Conservation (phyloP, 2,888 invertebrate genomes). For the Acanthopleura granulata region DNA sequence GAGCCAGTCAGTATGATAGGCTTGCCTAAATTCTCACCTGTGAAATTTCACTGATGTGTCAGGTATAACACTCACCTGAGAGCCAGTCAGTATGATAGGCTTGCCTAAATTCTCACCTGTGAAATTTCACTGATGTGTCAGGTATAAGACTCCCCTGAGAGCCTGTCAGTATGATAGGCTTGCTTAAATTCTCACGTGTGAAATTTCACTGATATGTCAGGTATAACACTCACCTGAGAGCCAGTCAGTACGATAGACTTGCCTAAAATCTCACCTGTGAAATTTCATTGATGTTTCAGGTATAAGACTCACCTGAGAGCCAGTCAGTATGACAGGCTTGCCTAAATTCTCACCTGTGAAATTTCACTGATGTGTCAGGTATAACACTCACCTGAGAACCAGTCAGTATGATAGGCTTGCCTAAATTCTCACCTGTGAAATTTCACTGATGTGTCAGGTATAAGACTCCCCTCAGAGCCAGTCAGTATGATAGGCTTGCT, state of each 20-base stretch:
- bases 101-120: no score
- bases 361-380: no score
- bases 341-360: conserved; percentile 97
- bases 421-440: conserved; percentile 95
- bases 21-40: conserved; percentile 78
- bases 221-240: conserved; percentile 69
- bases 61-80: conserved; percentile 63
- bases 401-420: conserved; percentile 92
- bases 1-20: conserved; percentile 93
- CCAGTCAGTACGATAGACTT: conserved; percentile 95
- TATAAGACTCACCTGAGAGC: conserved; percentile 73
- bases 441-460: conserved; percentile 41
- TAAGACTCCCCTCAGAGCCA: conserved; percentile 75
- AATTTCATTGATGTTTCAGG: conserved; percentile 64
- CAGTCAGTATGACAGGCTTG: conserved; percentile 93
- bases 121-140: no score
- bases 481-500: no score
- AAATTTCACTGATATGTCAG: no score
- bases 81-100: no score
- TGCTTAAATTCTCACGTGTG: no score
- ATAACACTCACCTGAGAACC: conserved; percentile 76
- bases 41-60: no score
- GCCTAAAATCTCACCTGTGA: conserved; percentile 95
- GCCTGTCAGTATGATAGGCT: no score
- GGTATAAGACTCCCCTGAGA: no score